Base-by-base conservation (phyloP, 2,888 invertebrate genomes). In the Seira musarum region DNA sequence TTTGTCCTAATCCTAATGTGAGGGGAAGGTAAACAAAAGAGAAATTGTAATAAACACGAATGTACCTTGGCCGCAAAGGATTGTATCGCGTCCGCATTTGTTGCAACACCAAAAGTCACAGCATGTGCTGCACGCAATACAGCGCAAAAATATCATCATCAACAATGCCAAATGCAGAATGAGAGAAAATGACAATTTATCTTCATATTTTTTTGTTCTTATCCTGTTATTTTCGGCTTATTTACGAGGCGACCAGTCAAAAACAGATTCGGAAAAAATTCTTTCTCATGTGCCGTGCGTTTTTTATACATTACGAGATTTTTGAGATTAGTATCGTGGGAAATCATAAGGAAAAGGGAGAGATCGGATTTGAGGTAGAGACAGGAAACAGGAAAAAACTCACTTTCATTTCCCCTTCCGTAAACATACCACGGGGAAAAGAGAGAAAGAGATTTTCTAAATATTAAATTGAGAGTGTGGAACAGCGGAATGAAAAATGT, bases 261-360 rank as follows among this genome's bases (percentile, higher is more conserved):
- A n/a, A n/a, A n/a, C n/a, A n/a, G n/a, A n/a, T n/a, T n/a, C n/a
- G n/a, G n/a, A n/a, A n/a, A n/a, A n/a, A n/a, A n/a, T n/a, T n/a
- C 15, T 21, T 68, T 30, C 21, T 17, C 24, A 49, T 1, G 22
- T 1, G 17, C 46, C 24, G 19, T 17, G 68, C 13, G 49, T 24
- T 65, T 65, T 15, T n/a, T n/a, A n/a, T 24, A 69, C 69, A 57
- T 8, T 22, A 57, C 25, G 53, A 30, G 19, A 17, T 6, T 13
- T 25, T 67, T 63, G 75, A 68, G 35, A 75, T 75, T 68, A 68
- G 49, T 63, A 63, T 24, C 63, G 61, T 60, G 75, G 75, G 75
- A 75, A 75, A 75, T 68, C 75, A 68, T 17, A 13, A 53, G n/a
- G 57, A 46, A 10, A 10, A 10, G 46, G 46, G 46, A 46, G 13